Percentiles rank a stretch among this genome's conserved stretches.
phyloP scores from a whole-genome alignment of 2,797 vertebrate genomes.

The Leontocebus nigricollis region DNA sequence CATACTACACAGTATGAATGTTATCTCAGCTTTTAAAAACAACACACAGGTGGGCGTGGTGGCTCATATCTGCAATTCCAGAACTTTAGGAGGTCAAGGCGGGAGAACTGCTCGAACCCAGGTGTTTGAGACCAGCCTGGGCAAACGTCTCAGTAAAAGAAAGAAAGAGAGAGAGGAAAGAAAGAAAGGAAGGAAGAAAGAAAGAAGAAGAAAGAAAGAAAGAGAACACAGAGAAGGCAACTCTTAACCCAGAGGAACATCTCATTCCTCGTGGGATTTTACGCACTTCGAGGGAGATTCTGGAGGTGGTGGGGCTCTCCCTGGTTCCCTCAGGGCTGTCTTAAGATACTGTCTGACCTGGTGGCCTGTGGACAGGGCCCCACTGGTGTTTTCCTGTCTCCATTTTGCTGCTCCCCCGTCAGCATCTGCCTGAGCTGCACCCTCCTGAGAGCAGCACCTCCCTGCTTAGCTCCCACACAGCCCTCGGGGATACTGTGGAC shows the following conservation, averaged over 20 bases:
- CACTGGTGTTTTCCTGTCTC: background rate
- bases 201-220: background rate
- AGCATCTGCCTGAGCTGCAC: accelerated
- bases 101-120: background rate
- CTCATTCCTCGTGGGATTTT: background rate
- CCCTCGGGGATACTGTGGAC: background rate
- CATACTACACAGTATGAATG: background rate
- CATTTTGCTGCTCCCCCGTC: accelerated
- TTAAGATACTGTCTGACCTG: background rate
- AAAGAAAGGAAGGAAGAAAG: background rate
- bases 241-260: background rate
- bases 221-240: background rate
- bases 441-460: background rate
- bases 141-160: background rate
- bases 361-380: background rate
- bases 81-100: background rate
- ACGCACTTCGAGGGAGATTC: background rate
- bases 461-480: background rate
- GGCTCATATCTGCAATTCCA: background rate
- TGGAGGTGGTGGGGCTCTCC: background rate
- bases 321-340: background rate
- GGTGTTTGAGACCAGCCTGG: background rate
- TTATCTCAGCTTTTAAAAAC: background rate
- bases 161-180: background rate
- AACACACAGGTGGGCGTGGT: background rate